Evolutionary conservation across 2,113 vertebrate species (phyloP), one percentile per base, ranked within the genome.

Genomic region (Calidris pygmaea): DNA sequence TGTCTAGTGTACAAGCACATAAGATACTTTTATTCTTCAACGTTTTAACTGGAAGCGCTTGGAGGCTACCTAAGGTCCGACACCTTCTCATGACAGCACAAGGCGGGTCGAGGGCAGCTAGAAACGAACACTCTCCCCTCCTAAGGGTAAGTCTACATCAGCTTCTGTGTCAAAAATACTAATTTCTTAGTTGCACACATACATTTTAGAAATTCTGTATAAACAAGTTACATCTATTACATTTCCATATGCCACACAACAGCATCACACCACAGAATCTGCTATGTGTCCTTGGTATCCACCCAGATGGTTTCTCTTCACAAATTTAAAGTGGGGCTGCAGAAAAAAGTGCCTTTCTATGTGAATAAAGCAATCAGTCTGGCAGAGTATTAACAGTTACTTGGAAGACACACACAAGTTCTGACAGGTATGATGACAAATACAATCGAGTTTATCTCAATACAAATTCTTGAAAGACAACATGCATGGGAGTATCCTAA

Each of bases 401-500:
- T 27, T 39, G 34, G 48, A 68, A 85, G 45, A 72, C 30, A 87
- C 50, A 55, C 52, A 55, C 29, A 53, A 23, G n/a, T 32, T 63
- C 60, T 75, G 37, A 56, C 27, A 92, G 45, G 12, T 23, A 4
- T 2, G 21, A 68, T 35, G 35, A 14, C 82, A 85, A 93, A 89
- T 2, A 3, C 70, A 79, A 26, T 13, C 48, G 22, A 23, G 14
- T 16, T 74, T 47, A 37, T 39, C 32, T 67, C 81, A 26, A 5
- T 24, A 13, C 17, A 78, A 56, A 15, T 20, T 10, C 48, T 4
- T 55, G n/a, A 71, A 65, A 71, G 70, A 59, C 41, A 74, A 34
- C 0, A 2, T 2, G 35, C 29, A 55, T 0, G 6, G 12, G 22
- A 58, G n/a, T 12, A 43, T 2, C 55, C 43, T 21, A 50, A 84